Percentiles rank a stretch among this genome's conserved stretches.
Conservation (phyloP, 2,797 vertebrate species). For the Micrastur ruficollis region DNA sequence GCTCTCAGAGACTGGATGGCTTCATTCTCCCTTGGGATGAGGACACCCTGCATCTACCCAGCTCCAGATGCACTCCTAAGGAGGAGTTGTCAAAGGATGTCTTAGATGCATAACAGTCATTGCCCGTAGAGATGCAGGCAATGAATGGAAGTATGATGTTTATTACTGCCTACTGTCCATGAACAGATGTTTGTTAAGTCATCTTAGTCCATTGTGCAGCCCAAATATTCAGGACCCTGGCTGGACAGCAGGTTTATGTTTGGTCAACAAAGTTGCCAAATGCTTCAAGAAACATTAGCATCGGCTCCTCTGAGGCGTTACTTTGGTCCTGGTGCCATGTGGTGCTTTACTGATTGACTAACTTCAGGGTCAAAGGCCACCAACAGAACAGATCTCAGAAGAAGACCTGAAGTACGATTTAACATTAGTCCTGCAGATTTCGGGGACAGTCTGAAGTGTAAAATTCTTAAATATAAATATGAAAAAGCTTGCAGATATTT, state of each 20-base stretch:
- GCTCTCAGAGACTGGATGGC: not conserved
- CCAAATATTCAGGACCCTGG: not conserved
- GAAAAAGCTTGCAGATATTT: not conserved
- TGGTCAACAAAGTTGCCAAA: not conserved
- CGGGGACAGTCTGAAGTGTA: not conserved
- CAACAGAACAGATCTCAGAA: not conserved
- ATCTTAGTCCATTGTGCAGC: not conserved
- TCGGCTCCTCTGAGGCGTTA: not conserved
- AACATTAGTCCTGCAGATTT: not conserved
- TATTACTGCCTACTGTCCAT: not conserved
- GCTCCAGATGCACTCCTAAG: not conserved
- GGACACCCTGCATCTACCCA: rapidly evolving
- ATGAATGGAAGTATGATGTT: not conserved
- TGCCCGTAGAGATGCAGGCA: not conserved
- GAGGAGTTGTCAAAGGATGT: not conserved
- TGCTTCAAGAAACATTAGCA: not conserved
- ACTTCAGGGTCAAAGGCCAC: not conserved
- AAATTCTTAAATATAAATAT: not conserved
- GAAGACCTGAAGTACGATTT: not conserved
- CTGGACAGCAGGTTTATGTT: not conserved
- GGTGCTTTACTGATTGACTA: not conserved
- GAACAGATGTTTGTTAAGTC: not conserved
- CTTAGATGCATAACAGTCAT: not conserved
- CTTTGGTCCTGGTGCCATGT: not conserved
- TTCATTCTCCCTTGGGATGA: not conserved